These are phyloP conservation scores for Ceratitis capitata DNA, from an alignment of 1,140 invertebrate genomes.

Conservation along the genomic window DNA sequence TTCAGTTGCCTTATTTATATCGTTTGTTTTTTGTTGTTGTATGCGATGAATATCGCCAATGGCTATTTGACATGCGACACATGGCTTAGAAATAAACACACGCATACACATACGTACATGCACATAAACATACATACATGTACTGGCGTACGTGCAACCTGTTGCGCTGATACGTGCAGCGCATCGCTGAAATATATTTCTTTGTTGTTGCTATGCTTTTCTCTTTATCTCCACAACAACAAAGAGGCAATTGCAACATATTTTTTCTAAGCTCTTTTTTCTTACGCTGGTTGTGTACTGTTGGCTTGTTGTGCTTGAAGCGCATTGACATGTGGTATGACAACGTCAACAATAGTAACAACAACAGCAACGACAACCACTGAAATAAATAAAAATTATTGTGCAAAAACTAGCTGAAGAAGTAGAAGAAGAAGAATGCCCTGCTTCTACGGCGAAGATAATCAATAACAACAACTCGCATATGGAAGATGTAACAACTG, in stretches of 20 bases:
- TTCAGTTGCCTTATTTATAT: background rate
- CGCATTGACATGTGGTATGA: background rate
- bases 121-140: background rate
- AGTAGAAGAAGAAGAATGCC: background rate
- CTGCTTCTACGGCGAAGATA: constrained; percentile 43
- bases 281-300: no score
- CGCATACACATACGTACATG: background rate
- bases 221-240: background rate
- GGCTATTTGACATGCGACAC: constrained; percentile 29
- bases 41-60: background rate
- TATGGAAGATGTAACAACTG: background rate
- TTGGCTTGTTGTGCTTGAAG: background rate
- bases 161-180: constrained; percentile 9
- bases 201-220: no score
- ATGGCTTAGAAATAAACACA: background rate
- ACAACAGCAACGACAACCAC: background rate
- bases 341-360: constrained; percentile 6
- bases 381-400: background rate
- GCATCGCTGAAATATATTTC: background rate
- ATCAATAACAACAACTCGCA: constrained; percentile 22
- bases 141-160: constrained; percentile 1
- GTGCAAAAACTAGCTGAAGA: background rate
- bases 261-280: background rate
- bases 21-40: background rate
- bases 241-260: background rate